Percentiles rank a stretch among this genome's conserved stretches.
phyloP scores from a whole-genome alignment of 2,113 vertebrate species.

The Pipa parva region DNA sequence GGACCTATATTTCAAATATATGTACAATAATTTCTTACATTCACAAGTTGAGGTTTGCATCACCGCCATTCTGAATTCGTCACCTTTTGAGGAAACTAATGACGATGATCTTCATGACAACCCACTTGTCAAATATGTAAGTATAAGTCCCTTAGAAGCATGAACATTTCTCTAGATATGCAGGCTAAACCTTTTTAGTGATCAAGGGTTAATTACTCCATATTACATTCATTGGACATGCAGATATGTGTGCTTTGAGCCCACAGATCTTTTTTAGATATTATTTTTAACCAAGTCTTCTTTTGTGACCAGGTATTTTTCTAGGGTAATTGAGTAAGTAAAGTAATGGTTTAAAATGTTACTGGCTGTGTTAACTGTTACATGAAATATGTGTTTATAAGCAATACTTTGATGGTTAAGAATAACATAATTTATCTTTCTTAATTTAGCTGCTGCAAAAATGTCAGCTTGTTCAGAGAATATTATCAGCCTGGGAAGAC shows the following conservation, averaged over 20 bases:
- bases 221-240: too few species aligned
- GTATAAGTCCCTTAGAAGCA: too few species aligned
- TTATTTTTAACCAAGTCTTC: too few species aligned
- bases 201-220: too few species aligned
- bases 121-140: constrained; percentile 55
- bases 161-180: too few species aligned
- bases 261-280: too few species aligned
- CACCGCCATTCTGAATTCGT: constrained; percentile 47
- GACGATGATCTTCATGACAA: constrained; percentile 29
- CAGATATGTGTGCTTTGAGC: too few species aligned
- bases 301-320: too few species aligned
- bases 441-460: constrained; percentile 55
- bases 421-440: not conserved
- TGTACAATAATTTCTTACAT: constrained; percentile 64
- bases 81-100: constrained; percentile 31
- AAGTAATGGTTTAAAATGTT: too few species aligned
- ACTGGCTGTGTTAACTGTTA: too few species aligned
- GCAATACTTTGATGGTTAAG: not conserved
- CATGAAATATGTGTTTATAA: not conserved
- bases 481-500: constrained; percentile 61
- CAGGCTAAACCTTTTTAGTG: too few species aligned
- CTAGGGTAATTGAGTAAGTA: too few species aligned
- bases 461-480: constrained; percentile 58
- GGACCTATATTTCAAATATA: constrained; percentile 66
- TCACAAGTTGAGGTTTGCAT: constrained; percentile 61